Evolutionary conservation across 2,113 vertebrate genomes (phyloP), one percentile per base, ranked within the genome.

Genomic region (Oreochromis spilurus): DNA sequence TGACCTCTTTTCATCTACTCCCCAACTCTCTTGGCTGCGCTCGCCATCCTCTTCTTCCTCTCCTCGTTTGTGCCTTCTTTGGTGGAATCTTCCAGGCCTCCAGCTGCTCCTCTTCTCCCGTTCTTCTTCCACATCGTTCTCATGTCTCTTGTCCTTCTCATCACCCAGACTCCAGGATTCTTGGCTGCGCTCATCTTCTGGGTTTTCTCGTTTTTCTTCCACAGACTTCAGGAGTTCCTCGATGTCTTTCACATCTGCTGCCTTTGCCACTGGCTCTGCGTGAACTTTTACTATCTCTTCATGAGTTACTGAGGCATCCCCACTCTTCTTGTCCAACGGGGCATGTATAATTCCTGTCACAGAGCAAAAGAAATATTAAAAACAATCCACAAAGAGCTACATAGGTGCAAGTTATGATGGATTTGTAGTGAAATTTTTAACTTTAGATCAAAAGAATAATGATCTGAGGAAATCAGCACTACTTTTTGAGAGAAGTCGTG

Each of bases 271-370:
- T 1, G 94, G 82, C n/a, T 89, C 24, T 3, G 26, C 26, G 1
- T 87, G 94, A 17, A 89, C 92, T 88, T 94, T 95, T 1, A 84
- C 79, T 26, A 13, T 48, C 9, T 96, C 96, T 72, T 62, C 89
- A 26, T 91, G 60, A 1, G 95, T 90, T 2, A 77, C 77, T 7
- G 48, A 91, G 81, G 94, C 95, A 0, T 94, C 96, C 11, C 72
- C 89, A 77, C 53, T 95, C 67, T 96, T 96, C 82, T 96, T 96
- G 88, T 97, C 95, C 81, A 94, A 88, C 83, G 92, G 91, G 53
- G 92, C 89, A n/a, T 96, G 97, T 93, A 94, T 96, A 54, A 94
- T 89, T 88, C 96, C 98, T 99, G 19, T 34, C 75, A 79, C 9
- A 80, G 78, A 84, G 60, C 24, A 62, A 52, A 79, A 26, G 2